Conservation (phyloP, 2,113 vertebrate species). For the Acrocephalus arundinaceus region DNA sequence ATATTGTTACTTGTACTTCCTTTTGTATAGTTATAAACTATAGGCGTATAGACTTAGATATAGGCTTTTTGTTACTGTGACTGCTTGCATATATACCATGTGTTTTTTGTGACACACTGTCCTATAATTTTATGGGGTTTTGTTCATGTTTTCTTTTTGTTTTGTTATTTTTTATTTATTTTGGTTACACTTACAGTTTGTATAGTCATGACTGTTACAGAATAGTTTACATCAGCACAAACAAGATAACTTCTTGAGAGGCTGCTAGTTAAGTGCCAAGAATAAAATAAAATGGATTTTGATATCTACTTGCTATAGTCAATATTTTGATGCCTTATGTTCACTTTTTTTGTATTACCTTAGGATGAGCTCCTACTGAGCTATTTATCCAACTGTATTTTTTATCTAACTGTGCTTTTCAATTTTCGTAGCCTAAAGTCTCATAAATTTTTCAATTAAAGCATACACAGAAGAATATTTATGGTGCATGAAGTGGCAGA, state of each 20-base stretch:
- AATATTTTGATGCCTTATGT: not conserved
- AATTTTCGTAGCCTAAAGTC: not conserved
- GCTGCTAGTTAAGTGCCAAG: not conserved
- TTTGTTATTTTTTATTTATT: not conserved
- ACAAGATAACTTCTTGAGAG: not conserved
- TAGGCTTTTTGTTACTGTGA: not conserved
- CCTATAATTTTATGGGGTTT: not conserved
- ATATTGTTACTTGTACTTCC: not conserved
- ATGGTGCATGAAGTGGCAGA: not conserved
- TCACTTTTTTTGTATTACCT: not conserved
- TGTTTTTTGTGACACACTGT: not conserved
- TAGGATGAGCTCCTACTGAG: not conserved
- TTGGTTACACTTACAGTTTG: not conserved
- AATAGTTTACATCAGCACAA: not conserved
- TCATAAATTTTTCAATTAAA: not conserved
- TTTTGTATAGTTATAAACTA: not conserved
- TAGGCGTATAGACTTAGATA: not conserved
- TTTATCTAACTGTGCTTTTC: not conserved
- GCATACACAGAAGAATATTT: not conserved
- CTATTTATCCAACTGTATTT: not conserved
- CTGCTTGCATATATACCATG: not conserved
- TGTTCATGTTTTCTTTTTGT: not conserved
- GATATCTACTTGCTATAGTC: not conserved
- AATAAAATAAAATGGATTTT: constrained; percentile 23
- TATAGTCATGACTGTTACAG: not conserved